Conservation (phyloP, 1,140 invertebrate species). For the Drosophila pandora region DNA sequence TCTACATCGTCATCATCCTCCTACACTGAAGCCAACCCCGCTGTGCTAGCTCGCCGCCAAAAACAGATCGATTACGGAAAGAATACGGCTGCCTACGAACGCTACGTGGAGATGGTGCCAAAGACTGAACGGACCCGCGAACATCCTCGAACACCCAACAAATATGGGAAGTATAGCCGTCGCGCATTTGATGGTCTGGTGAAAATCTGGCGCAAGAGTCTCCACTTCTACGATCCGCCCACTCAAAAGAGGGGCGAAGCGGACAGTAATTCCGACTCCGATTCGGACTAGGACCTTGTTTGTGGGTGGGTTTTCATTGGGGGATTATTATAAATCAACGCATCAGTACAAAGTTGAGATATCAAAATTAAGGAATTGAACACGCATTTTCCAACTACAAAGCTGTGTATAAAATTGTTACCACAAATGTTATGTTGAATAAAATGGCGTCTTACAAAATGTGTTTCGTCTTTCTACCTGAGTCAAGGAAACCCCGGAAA, state of each 20-base stretch:
- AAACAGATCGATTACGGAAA: conserved; percentile 98
- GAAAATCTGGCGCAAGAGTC: conserved; percentile 92
- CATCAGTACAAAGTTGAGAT: conserved; percentile 47
- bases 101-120: conserved; percentile 89
- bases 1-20: conserved; percentile 69
- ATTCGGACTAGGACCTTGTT: conserved; percentile 58
- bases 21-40: conserved; percentile 90
- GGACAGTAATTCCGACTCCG: conserved; percentile 51
- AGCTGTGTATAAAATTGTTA: conserved; percentile 42
- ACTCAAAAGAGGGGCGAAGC: conserved; percentile 21
- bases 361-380: conserved; percentile 33
- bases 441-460: conserved; percentile 67
- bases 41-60: conserved; percentile 90
- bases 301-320: conserved; percentile 16
- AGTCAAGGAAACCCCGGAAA: conserved; percentile 7
- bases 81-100: conserved; percentile 94
- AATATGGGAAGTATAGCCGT: conserved; percentile 93
- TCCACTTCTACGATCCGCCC: conserved; percentile 92
- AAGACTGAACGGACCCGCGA: conserved; percentile 85
- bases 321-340: conserved; percentile 1
- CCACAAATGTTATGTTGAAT: conserved; percentile 58
- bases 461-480: conserved; percentile 31
- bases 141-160: conserved; percentile 95
- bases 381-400: conserved; percentile 35
- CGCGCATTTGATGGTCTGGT: conserved; percentile 95